Base-by-base conservation (phyloP, 2,888 invertebrate species). In the Psococerastis gibbosa region DNA sequence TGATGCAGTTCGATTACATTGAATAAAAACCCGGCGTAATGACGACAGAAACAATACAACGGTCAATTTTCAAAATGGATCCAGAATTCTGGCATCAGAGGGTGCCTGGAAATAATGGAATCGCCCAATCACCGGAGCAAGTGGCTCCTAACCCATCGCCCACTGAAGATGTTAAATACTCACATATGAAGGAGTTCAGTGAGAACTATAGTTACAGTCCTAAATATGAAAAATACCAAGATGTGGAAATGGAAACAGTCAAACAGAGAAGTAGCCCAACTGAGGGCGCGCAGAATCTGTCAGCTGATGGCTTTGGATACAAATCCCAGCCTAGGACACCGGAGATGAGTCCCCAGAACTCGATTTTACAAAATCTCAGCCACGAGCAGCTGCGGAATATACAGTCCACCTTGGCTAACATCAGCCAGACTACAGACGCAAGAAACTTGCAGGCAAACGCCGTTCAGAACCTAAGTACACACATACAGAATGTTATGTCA, bases 51-150 rank as follows among this genome's bases (percentile, higher is more conserved):
- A 43, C 41, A 45, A 51, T 55, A 47, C 55, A 55, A 49, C 47
- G 56, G 49, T 54, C 56, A 38, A 55, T 57, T 46, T 59, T 58
- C 54, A 59, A 58, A 53, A 59, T 58, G 59, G 57, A 59, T 51
- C 57, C 57, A 43, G 59, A 59, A 47, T 59, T 56, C 51, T 59
- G 59, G 59, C 20, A 69, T 65, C 48, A 66, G 65, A 17, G 38
- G 22, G 20, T 17, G 20, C 38, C 38, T 38, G 20, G 17, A 3
- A 38, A 15, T 38, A 38, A 38, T 22, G 38, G 38, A 15, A 38
- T 38, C 17, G 22, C 38, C 17, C 38, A 38, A 20, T 18, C 18
- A 5, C 38, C 38, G 38, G 38, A 38, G n/a, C 22, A 17, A 13
- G 22, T 13, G 20, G 22, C 22, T 17, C 38, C 6, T 13, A 17